Conservation (phyloP, 2,888 invertebrate species). For the Rhabditoides inermis region DNA sequence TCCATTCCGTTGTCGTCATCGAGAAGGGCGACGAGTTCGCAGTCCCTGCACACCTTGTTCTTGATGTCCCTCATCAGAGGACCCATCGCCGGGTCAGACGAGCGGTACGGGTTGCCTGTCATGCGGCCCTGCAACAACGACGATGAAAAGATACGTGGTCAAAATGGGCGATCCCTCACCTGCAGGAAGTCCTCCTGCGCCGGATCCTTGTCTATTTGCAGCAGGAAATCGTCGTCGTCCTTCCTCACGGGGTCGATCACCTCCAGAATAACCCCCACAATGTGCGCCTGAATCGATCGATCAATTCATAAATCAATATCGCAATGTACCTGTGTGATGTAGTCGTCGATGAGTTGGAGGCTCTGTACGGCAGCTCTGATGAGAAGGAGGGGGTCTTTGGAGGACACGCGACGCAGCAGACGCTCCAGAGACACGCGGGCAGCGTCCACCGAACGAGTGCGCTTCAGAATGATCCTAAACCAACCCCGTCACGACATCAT, state of each 20-base stretch:
- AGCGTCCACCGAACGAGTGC: constrained; percentile 18
- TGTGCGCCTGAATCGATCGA: constrained; percentile 14
- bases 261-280: constrained; percentile 29
- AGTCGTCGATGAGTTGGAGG: constrained; percentile 13
- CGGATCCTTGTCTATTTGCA: constrained; percentile 91
- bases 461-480: background rate
- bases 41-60: constrained; percentile 74
- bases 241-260: constrained; percentile 88
- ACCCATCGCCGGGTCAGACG: constrained; percentile 82
- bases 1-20: constrained; percentile 99
- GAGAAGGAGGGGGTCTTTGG: constrained; percentile 15
- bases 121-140: constrained; percentile 62
- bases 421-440: constrained; percentile 19
- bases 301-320: too few relatives aligned
- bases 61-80: constrained; percentile 96
- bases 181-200: constrained; percentile 97
- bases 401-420: constrained; percentile 15
- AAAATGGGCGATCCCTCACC: too few relatives aligned
- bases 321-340: constrained; percentile 8
- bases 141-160: background rate
- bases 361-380: constrained; percentile 18
- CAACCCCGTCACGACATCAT: background rate
- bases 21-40: constrained; percentile 88
- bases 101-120: constrained; percentile 88
- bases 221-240: constrained; percentile 88